Conservation (phyloP, 1,140 invertebrate genomes). For the Drosophila willistoni region DNA sequence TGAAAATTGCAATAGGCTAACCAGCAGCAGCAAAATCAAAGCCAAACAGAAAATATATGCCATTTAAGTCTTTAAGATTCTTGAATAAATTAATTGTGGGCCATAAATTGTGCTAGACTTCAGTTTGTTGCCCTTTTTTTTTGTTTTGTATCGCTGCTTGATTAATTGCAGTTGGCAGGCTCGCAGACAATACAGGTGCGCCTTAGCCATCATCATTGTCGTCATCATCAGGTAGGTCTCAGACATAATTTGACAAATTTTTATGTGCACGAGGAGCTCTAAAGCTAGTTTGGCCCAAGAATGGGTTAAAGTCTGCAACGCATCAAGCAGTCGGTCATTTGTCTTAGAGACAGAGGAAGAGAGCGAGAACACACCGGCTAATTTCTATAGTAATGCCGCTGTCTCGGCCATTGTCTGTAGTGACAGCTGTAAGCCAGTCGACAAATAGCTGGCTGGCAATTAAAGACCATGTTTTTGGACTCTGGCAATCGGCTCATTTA, state of each 20-base stretch:
- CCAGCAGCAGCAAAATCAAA: constrained; percentile 7
- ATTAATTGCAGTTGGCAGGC: constrained; percentile 47
- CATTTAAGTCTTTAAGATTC: constrained; percentile 51
- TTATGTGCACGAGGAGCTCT: constrained; percentile 36
- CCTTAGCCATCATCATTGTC: neutral
- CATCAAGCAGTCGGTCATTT: constrained; percentile 35
- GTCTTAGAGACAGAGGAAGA: constrained; percentile 11
- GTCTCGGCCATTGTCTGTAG: constrained; percentile 16
- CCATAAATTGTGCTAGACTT: constrained; percentile 48
- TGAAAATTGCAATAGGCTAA: constrained; percentile 57
- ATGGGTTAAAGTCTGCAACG: constrained; percentile 58
- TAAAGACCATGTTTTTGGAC: constrained; percentile 54
- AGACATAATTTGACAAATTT: constrained; percentile 60
- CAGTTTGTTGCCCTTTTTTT: constrained; percentile 28
- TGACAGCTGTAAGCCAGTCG: constrained; percentile 33
- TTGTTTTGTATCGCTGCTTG: constrained; percentile 31
- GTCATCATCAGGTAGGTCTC: constrained; percentile 1
- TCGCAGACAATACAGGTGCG: constrained; percentile 61
- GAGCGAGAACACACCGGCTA: constrained; percentile 9
- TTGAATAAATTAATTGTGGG: constrained; percentile 58
- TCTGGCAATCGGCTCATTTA: constrained; percentile 52
- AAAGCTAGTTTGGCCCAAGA: constrained; percentile 39
- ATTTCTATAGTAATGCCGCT: constrained; percentile 16
- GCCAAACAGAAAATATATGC: neutral
- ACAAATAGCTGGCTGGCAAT: constrained; percentile 48